These are phyloP conservation scores for Callimorpha dominula DNA, from an alignment of 2,888 invertebrate genomes.

Conservation along the genomic window DNA sequence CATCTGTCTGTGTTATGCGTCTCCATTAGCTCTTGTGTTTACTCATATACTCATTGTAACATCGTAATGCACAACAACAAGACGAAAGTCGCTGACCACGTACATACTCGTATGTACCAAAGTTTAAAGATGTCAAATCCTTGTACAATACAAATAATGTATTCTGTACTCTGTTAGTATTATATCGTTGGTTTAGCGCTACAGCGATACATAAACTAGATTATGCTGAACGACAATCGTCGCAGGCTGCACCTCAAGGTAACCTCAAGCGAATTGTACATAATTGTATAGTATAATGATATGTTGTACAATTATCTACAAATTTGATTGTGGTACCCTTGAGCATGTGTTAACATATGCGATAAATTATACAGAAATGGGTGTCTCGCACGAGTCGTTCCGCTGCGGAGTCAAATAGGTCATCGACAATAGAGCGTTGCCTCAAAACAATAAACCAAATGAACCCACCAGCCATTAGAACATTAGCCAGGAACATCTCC, in stretches of 20 bases:
- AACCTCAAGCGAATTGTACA: not conserved
- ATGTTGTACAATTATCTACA: not conserved
- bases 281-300: not conserved
- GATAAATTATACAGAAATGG: not conserved
- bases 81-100: no score
- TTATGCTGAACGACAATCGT: not conserved
- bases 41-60: no score
- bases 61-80: no score
- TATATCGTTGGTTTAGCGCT: no score
- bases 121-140: no score
- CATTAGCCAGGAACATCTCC: not conserved
- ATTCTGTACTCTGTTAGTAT: no score
- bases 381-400: conserved; percentile 7
- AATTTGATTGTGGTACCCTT: not conserved
- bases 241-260: no score
- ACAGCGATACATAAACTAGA: not conserved
- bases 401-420: conserved; percentile 8
- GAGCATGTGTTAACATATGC: not conserved
- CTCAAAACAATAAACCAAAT: conserved; percentile 9
- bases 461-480: not conserved
- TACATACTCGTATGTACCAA: no score
- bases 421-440: not conserved
- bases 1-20: not conserved
- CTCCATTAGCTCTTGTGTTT: no score
- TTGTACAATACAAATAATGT: no score